Base-by-base conservation (phyloP, 2,888 invertebrate genomes). In the Parnassius glacialis region DNA sequence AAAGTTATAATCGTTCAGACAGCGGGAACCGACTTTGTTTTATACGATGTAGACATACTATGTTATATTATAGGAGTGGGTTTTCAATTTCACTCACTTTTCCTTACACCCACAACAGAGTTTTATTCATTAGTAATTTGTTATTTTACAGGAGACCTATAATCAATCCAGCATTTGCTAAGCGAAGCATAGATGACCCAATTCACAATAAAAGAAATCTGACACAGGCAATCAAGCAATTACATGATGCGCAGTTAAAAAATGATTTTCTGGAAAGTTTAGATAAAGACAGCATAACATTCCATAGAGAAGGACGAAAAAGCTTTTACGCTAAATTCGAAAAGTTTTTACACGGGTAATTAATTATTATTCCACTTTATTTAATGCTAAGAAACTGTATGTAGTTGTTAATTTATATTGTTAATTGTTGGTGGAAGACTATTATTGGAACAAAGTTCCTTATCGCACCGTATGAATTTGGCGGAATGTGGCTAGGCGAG, bases 321-420 rank as follows among this genome's bases (percentile, higher is more conserved):
- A 92, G 92, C 68, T 83, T 95, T 58, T 95, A 94, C 79, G 84
- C 74, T 52, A 94, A 94, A 81, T 76, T 95, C 54, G 94, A 95
- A 80, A 92, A 87, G 70, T 91, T 95, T 76, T 82, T 95, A 64
- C 87, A 90, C 73, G 92, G 93, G 95, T 95, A 85, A 93, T 94
- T 93, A 70, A 56, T 61, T 44, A 7, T 34, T 34, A 34, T 7
- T 5, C 34, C 7, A 7, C 34, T 34, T 41, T 12, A 52, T 61
- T 53, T 20, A 20, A 20, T 20, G 20, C 1, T 20, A 20, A 20
- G 2, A 20, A 20, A 20, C 2, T 20, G 20, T 20, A 2, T 20
- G 20, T 20, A 20, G 2, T 20, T 20, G 20, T 20, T 20, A 20
- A 20, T 20, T 20, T 2, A 20, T 20, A 20, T 20, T 20, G 20